Base-by-base conservation (phyloP, 2,797 vertebrate genomes). In the Ispidina picta region DNA sequence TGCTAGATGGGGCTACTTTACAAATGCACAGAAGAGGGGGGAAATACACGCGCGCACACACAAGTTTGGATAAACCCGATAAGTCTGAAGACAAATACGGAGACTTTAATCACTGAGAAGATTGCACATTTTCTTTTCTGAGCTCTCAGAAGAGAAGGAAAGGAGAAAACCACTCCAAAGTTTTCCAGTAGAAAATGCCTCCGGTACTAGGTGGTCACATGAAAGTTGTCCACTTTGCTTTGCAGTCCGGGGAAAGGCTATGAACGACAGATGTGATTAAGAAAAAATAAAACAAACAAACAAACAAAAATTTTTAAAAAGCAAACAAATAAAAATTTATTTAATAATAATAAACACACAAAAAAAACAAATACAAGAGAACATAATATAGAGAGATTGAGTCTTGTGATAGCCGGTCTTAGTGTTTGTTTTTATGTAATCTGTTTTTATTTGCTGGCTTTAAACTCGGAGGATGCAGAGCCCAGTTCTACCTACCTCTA, bases 1-100 rank as follows among this genome's bases (percentile, higher is more conserved):
- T 96, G 98, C 98, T 98, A 95, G 97, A 98, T 98, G 98, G 98
- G 97, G 97, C 98, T 97, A 97, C 97, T 97, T 96, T 98, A 96
- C 95, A 93, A 93, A 97, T 92, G 96, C 97, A 78, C 93, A n/a
- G 94, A 64, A 91, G 52, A 54, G 75, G 80, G 68, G 79, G 49
- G 37, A 35, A 46, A 81, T 29, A 64, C 74, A 91, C 66, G 26
- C 68, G 22, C 33, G 41, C 92, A 93, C 73, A 86, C 55, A 65
- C 77, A 97, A 97, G 95, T 98, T 97, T 96, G 96, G 82, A 92
- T 95, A 95, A 96, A 96, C 91, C 92, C 92, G 80, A 6, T 76
- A 94, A 95, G 91, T 95, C 96, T 91, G 66, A 52, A 95, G 94
- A 95, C 93, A 81, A 93, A 94, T 85, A 71, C 79, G 63, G 28